A percentile compares a stretch with the other conserved stretches of the same genome.
Conservation (phyloP, 2,888 invertebrate species). For the Trachelus troglodyta region DNA sequence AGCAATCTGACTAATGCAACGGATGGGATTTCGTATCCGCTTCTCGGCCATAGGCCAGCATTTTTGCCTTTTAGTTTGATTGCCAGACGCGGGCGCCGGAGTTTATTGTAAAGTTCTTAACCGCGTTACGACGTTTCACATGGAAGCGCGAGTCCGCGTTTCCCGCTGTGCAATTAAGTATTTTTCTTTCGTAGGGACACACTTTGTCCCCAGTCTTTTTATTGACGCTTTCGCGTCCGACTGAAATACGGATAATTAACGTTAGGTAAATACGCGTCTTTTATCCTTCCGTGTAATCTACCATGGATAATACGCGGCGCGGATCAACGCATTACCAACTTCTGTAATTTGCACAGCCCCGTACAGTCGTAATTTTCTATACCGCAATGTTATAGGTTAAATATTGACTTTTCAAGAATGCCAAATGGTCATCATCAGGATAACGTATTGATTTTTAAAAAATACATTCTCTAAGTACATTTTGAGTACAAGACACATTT, state of each 20-base stretch:
- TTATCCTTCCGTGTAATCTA: neutral
- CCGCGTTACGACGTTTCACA: conserved; percentile 19
- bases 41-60: conserved; percentile 19
- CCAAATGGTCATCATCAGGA: too few species aligned
- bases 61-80: conserved; percentile 45
- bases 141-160: neutral
- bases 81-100: conserved; percentile 27
- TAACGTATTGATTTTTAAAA: too few species aligned
- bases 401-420: too few species aligned
- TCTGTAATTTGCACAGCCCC: neutral
- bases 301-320: neutral
- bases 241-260: neutral
- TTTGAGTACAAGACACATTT: neutral
- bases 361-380: neutral
- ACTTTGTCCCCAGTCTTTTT: neutral
- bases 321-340: neutral
- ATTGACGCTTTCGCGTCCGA: neutral
- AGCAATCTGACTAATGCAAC: conserved; percentile 40
- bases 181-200: neutral
- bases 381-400: neutral
- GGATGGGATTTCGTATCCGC: neutral
- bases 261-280: neutral
- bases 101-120: conserved; percentile 38
- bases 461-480: too few species aligned
- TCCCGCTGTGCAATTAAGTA: neutral